Base-by-base conservation (phyloP, 2,888 invertebrate genomes). In the Drosophila anceps region DNA sequence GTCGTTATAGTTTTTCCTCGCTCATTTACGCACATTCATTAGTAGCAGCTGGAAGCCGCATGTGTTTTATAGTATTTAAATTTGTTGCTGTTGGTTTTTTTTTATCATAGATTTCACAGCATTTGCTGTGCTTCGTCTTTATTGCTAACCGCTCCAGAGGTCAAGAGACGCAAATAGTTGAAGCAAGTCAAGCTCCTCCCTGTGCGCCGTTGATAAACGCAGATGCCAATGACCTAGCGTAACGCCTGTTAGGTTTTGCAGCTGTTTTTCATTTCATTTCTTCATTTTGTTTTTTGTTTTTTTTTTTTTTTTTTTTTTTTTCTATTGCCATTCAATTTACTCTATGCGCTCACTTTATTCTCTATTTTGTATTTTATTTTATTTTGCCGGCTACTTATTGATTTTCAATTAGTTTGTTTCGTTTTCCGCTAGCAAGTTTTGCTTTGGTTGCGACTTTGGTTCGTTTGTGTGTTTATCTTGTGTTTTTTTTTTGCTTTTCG, bases 341-440 rank as follows among this genome's bases (percentile, higher is more conserved):
- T 15, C 37, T 27, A 60, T 44, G 53, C 50, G 31, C 62, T 46
- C 53, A 68, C 53, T 61, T 53, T 59, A 29, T 61, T 39, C 54
- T 77, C 44, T 44, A 18, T 53, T 35, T 51, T 12, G 60, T 39
- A 35, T 41, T 31, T 60, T 15, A 55, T 51, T 29, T 65, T 20
- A 44, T 66, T 62, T 72, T 57, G 41, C 62, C 63, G 57, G 58
- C 54, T 76, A 65, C 70, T 89, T 89, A 86, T 86, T 78, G 86
- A 89, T 86, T 86, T 86, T 86, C 90, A 85, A 86, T 86, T 86
- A 86, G 90, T 85, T 79, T 70, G 72, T 72, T 79, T 79, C 75
- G 67, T 58, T 79, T 78, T 70, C 29, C 69, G 69, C 64, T 51
- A 31, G 41, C 61, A 51, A 59, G 54, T 73, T 87, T 82, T 73